Base-by-base conservation (phyloP, 30 jellyfish, hydroid and myxozoan genomes). In the Aurelia aurita region DNA sequence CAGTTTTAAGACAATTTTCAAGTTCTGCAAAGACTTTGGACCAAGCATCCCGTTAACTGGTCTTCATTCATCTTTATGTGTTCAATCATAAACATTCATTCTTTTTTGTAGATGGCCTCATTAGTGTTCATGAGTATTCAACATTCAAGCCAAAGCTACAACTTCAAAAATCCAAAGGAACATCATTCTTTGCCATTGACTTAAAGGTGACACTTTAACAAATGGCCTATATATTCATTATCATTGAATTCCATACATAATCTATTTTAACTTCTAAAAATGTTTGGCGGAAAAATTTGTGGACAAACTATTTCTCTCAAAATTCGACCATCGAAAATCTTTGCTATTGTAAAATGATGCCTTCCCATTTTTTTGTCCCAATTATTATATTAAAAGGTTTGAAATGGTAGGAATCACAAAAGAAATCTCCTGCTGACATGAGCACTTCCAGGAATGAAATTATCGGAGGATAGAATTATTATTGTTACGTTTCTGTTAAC, bases 51-150 rank as follows among this genome's bases (percentile, higher is more conserved):
- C 23, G 20, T 43, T 29, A 10, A 13, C 32, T 68, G 25, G 21
- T 5, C 23, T 2, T 49, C 1, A 47, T 11, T 8, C 6, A 16
- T 45, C n/a, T n/a, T n/a, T n/a, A n/a, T n/a, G n/a, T 69, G 31
- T 6, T 3, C 58, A 64, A 22, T 64, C 18, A 19, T 4, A 39
- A 39, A 7, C 51, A 39, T 7, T 31, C 1, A 39, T 39, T 39
- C 51, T 8, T 39, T 35, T n/a, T 72, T 60, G 14, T 44, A 84
- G 98, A 91, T 72, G 98, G 95, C 46, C 77, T 63, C 26, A 73
- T 91, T 84, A 91, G 91, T 85, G 96, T 91, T 35, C 98, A 91
- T 87, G 98, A 91, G 58, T 68, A 29, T 49, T 61, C 58, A 26
- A 29, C 93, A 47, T 85, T 73, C 69, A 63, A 49, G 60, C 78